A percentile compares a stretch with the other conserved stretches of the same genome.
Evolutionary conservation across 2,888 invertebrate genomes (phyloP).

Genomic region (Caenorhabditis plicata): DNA sequence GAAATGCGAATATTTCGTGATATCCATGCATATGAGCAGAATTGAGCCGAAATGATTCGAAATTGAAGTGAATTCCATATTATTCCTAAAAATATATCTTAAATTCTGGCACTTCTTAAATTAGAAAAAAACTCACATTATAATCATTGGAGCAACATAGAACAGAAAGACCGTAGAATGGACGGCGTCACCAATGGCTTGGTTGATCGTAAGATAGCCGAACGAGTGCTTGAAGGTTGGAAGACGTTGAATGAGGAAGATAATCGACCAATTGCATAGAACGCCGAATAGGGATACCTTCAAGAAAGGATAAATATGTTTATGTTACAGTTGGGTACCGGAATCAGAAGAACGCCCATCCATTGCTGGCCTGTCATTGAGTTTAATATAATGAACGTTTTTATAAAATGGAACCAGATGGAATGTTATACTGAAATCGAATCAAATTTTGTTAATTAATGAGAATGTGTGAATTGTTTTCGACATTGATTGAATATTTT

Average conservation of each 20-base stretch:
- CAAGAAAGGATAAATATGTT: no score
- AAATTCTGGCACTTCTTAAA: no score
- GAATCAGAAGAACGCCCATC: no score
- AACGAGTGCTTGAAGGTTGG: slow-evolving; percentile 41
- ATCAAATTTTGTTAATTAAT: no score
- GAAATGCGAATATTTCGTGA: slow-evolving; percentile 37
- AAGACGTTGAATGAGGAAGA: slow-evolving; percentile 24
- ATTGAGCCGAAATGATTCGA: slow-evolving; percentile 25
- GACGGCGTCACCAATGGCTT: slow-evolving; percentile 35
- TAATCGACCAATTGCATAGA: slow-evolving; percentile 31
- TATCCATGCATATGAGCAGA: slow-evolving; percentile 34
- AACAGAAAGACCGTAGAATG: slow-evolving; percentile 34
- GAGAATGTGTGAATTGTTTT: no score
- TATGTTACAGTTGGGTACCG: no score
- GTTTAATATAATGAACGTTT: no score
- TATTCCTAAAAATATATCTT: slow-evolving; percentile 12
- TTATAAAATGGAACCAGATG: no score
- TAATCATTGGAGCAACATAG: slow-evolving; percentile 32
- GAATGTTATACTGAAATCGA: no score
- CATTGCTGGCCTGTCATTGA: no score
- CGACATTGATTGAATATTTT: no score
- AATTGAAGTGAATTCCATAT: slow-evolving; percentile 10
- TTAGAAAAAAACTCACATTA: slow-evolving; percentile 18
- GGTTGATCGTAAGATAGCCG: slow-evolving; percentile 33
- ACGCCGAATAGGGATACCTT: slow-evolving; percentile 35